These are phyloP conservation scores for Noctuana brunneofusca DNA, from an alignment of 2,888 invertebrate species.

Conservation along the genomic window DNA sequence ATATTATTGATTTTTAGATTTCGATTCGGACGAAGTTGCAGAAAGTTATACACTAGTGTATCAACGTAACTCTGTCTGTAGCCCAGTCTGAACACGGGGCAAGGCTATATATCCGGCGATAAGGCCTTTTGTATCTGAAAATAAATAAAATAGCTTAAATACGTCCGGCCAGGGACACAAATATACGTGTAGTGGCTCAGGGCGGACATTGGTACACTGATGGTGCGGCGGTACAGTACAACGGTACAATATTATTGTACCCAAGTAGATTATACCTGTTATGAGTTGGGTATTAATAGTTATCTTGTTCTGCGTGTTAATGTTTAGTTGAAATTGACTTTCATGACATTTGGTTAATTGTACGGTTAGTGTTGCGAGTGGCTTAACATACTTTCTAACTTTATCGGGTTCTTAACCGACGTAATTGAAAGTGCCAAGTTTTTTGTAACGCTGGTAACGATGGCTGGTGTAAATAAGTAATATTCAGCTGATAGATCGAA, in stretches of 20 bases:
- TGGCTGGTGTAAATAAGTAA: no score
- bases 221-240: not conserved
- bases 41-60: no score
- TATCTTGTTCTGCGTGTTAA: not conserved
- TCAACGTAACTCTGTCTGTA: no score
- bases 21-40: no score
- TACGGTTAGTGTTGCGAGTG: no score
- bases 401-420: no score
- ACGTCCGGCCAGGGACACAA: conserved; percentile 70
- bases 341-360: no score
- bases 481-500: no score
- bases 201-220: conserved; percentile 22
- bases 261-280: not conserved
- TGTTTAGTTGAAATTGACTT: not conserved
- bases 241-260: conserved; percentile 25
- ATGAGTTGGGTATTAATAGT: not conserved
- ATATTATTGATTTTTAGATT: no score
- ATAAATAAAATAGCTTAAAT: conserved; percentile 81
- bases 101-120: conserved; percentile 68
- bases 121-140: conserved; percentile 80
- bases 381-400: no score
- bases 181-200: conserved; percentile 43
- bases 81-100: conserved; percentile 8
- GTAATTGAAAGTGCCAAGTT: no score
- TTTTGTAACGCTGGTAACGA: no score